phyloP scores from a whole-genome alignment of 2,888 invertebrate genomes.

The Sclerodermus sp. region DNA sequence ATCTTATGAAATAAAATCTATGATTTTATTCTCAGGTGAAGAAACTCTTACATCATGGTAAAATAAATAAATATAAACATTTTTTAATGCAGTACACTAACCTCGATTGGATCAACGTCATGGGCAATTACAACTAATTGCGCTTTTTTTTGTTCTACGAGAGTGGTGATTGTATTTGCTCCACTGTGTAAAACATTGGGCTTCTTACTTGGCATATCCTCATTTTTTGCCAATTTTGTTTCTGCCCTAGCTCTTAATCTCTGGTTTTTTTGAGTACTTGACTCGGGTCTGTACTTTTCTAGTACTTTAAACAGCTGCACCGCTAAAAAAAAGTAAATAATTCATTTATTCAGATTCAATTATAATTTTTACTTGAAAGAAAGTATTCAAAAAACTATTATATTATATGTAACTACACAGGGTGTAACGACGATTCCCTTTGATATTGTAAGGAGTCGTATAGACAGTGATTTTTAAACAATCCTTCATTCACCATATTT shows the following conservation, averaged over 20 bases:
- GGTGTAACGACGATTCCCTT: too few species aligned
- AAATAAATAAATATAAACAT: constrained; percentile 5
- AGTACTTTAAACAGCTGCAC: constrained; percentile 93
- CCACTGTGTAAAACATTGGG: constrained; percentile 86
- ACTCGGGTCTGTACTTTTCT: constrained; percentile 97
- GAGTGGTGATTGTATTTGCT: constrained; percentile 87
- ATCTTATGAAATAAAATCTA: constrained; percentile 60
- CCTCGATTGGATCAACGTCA: constrained; percentile 99
- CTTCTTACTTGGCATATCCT: constrained; percentile 88
- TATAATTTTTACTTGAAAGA: neutral
- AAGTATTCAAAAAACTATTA: neutral
- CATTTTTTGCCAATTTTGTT: constrained; percentile 85
- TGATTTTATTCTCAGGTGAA: constrained; percentile 74
- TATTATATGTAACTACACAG: constrained; percentile 7
- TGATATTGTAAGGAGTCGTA: too few species aligned
- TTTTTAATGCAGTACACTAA: too few species aligned
- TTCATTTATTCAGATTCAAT: neutral
- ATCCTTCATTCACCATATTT: too few species aligned
- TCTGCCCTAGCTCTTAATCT: constrained; percentile 89
- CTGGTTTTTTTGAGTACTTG: constrained; percentile 86
- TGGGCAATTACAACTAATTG: constrained; percentile 97
- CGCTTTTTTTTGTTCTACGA: constrained; percentile 98
- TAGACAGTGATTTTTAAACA: too few species aligned
- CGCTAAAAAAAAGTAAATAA: constrained; percentile 61
- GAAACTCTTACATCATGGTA: constrained; percentile 80